Evolutionary conservation across 2,797 vertebrate species (phyloP).

Genomic region (Sebastes steindachneri): DNA sequence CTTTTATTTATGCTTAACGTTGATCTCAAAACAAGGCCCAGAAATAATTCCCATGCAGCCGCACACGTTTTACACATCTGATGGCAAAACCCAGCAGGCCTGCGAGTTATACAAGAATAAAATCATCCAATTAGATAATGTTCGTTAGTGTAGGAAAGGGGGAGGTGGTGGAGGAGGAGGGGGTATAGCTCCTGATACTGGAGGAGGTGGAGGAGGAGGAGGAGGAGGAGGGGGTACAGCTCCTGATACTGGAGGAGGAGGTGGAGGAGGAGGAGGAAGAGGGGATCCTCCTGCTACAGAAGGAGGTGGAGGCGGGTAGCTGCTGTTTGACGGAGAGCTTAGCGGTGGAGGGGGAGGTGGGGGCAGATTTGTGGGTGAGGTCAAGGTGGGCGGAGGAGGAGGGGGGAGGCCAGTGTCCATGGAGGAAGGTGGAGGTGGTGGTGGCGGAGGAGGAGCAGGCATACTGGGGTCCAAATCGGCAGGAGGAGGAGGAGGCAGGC

Average conservation of each 20-base stretch:
- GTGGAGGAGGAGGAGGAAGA: slow-evolving; percentile 21
- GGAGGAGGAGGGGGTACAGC: slow-evolving; percentile 7
- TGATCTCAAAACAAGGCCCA: background rate
- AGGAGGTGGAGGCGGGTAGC: slow-evolving; percentile 46
- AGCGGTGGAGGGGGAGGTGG: slow-evolving; percentile 50
- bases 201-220: slow-evolving; percentile 20
- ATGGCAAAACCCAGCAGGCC: background rate
- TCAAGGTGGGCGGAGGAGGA: slow-evolving; percentile 13
- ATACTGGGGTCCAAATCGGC: slow-evolving; percentile 2
- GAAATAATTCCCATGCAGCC: background rate
- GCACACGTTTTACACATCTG: background rate
- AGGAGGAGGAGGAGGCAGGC: slow-evolving; percentile 37
- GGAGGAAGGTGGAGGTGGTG: slow-evolving; percentile 25
- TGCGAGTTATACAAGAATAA: background rate
- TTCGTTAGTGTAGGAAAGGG: background rate
- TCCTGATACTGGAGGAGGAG: slow-evolving; percentile 22
- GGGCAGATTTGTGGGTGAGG: slow-evolving; percentile 26
- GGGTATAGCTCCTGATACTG: slow-evolving; percentile 37
- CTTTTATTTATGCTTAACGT: slow-evolving; percentile 37
- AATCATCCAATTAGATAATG: background rate
- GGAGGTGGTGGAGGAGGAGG: slow-evolving; percentile 47
- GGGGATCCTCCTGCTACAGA: background rate
- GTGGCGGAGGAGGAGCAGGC: slow-evolving; percentile 26
- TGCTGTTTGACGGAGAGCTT: background rate
- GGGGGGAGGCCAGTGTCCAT: slow-evolving; percentile 29